Evolutionary conservation across 2,113 vertebrate species (phyloP), one percentile per base, ranked within the genome.

Genomic region (Serilophus lunatus): DNA sequence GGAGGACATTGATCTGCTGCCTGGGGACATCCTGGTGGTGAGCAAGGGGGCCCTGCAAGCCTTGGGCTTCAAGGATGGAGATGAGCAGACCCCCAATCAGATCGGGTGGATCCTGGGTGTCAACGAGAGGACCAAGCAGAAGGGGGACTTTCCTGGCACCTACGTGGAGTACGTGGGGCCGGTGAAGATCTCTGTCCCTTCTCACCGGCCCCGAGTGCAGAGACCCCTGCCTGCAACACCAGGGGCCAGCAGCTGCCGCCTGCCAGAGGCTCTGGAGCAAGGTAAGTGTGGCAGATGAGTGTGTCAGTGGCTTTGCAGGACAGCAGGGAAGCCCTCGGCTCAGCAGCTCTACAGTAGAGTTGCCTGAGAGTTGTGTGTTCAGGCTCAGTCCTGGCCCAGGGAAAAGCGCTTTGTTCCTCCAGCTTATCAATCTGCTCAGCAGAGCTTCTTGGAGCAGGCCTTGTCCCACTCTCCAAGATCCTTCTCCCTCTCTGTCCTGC

Each of bases 41-140:
- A 98, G 98, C 98, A 98, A 98, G 86, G 98, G 98, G 1, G 98
- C 99, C 35, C 97, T 99, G 91, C 97, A 98, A 95, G 98, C 98
- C 3, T 97, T 98, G 82, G 98, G 98, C 82, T 98, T 98, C 96
- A 98, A 98, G 29, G 99, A 99, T 3, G 99, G 99, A 10, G 98
- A 98, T 0, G 99, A 98, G 95, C 98, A 98, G 97, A 98, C 95
- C 44, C 99, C 99, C 0, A 98, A 98, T 63, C 97, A 60, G 12
- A 98, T 99, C 7, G 99, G 99, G 72, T 99, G 99, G 99, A 99
- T 99, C 87, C 97, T 99, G 22, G 99, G 99, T 0, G 97, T 98
- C 98, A 99, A 99, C 1, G 98, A 99, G 92, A 98, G 98, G 81
- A 99, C 99, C 53, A 98, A 98, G 88, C 99, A 99, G 97, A 98